Evolutionary conservation across 2,113 vertebrate species (phyloP), one percentile per base, ranked within the genome.

Genomic region (Pao palembangensis): DNA sequence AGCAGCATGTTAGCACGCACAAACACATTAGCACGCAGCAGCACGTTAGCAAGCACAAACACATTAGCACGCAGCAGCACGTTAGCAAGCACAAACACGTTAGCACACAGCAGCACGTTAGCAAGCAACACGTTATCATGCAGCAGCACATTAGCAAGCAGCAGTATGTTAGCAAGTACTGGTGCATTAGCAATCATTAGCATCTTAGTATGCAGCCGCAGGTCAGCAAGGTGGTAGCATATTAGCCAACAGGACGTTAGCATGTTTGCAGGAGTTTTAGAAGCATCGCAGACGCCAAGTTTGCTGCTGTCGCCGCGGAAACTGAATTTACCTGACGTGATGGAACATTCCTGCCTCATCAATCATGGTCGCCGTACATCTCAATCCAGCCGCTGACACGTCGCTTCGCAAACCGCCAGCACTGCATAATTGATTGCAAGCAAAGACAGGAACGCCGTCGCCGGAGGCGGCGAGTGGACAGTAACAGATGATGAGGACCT

Each of bases 341-440:
- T 52, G 53, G 44, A 77, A 73, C 74, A 83, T 83, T 85, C 78
- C 78, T 70, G 20, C 28, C 14, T 43, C 44, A 52, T 79, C 43
- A 72, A 59, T 85, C 75, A 82, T 19, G 43, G 0, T 6, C 5
- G 54, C 38, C 41, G 28, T 41, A 74, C 31, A 61, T 76, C 75
- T 84, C 73, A 78, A 78, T 78, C 54, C 49, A 38, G 31, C 21
- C 20, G 2, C 20, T 28, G 53, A 68, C 61, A 62, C 21, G 21
- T 23, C 21, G 21, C 21, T 2, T 77, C 74, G 60, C 20, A 47
- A 13, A 25, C 2, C 28, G 28, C 5, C 28, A 31, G 8, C 28
- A 31, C 3, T 3, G 21, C 21, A 23, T 23, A 23, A 23, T 23
- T 23, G 21, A 23, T 23, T 23, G 21, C 21, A 23, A 23, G 2